These are phyloP conservation scores for Harpagifer antarcticus DNA, from an alignment of 2,797 vertebrate species.

Conservation along the genomic window DNA sequence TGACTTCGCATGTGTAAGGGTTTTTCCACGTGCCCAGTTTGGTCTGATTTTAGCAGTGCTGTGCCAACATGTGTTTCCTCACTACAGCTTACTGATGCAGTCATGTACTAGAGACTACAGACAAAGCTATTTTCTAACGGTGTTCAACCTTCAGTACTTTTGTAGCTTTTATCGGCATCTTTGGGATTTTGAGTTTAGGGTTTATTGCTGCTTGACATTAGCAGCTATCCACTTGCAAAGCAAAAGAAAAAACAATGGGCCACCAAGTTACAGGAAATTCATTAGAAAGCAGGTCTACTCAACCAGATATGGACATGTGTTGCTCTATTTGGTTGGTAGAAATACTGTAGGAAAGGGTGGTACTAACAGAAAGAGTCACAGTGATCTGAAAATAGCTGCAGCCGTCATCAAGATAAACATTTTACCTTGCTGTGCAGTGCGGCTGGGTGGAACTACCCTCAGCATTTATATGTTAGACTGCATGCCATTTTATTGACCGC, in stretches of 20 bases:
- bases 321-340: background rate
- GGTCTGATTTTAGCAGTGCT: background rate
- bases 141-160: background rate
- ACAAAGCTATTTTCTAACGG: background rate
- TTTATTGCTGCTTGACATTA: no score
- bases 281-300: background rate
- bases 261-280: background rate
- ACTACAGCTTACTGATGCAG: no score
- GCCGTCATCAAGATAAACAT: background rate
- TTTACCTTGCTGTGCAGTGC: background rate
- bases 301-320: background rate
- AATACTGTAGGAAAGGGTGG: background rate
- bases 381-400: background rate
- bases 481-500: constrained; percentile 2
- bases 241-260: background rate
- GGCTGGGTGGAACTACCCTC: no score
- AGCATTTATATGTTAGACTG: background rate
- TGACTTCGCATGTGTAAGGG: constrained; percentile 6
- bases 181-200: background rate
- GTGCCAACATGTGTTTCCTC: background rate
- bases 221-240: background rate
- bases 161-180: background rate
- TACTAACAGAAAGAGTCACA: background rate
- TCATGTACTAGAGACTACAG: background rate
- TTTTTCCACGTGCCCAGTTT: background rate